Evolutionary conservation across 23 tunicate genomes (phyloP), one percentile per base, ranked within the genome.

Genomic region (Ascidia mentula): DNA sequence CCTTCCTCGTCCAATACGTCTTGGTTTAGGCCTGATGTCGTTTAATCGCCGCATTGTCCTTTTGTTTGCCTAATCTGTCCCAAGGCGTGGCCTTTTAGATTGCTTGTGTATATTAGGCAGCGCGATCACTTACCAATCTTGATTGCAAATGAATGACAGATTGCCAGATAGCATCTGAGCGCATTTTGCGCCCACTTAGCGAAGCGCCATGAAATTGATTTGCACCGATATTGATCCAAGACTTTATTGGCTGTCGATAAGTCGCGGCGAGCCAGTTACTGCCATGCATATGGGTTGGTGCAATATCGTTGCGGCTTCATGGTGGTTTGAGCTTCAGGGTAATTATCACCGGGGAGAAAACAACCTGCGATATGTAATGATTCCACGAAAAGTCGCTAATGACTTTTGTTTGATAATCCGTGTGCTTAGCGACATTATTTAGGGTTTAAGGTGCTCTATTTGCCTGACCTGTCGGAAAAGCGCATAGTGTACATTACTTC

Each of bases 71-170:
- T n/a, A n/a, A n/a, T n/a, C n/a, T n/a, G n/a, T n/a, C n/a, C n/a
- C n/a, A n/a, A n/a, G n/a, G n/a, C n/a, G n/a, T n/a, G n/a, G n/a
- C n/a, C n/a, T n/a, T n/a, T n/a, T n/a, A n/a, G n/a, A n/a, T n/a
- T n/a, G n/a, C n/a, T 9, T 53, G 65, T 53, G 7, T 53, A 53
- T 53, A 28, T 28, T 28, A 53, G 13, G 24, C 4, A 53, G 4
- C 24, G 28, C 22, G 65, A 53, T 53, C 65, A 9, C 65, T 5
- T 9, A 20, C 2, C 12, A 26, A 53, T 53, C 65, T 53, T 9
- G 65, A 53, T 26, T 53, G 65, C 65, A 53, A 5, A 53, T 28
- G 24, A 53, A 53, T 53, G 65, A 53, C 65, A 53, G 65, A 53
- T 53, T 28, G 13, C 65, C 4, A 53, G 65, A 53, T 53, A 53